These are phyloP conservation scores for Suillia variegata DNA, from an alignment of 2,888 invertebrate species.

Conservation along the genomic window DNA sequence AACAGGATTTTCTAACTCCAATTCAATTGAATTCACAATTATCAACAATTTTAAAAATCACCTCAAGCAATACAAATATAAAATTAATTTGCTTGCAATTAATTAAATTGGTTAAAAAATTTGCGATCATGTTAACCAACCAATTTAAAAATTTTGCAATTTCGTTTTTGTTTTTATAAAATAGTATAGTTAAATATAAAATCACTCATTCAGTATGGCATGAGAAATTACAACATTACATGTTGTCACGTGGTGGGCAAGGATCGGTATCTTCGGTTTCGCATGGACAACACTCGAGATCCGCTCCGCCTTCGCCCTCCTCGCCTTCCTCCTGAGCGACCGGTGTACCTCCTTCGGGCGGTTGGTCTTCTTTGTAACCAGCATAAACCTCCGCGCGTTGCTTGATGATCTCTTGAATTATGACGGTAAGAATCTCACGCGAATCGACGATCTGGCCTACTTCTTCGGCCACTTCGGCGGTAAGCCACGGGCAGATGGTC, in stretches of 20 bases:
- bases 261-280: constrained; percentile 32
- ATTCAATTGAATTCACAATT: too few relatives aligned
- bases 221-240: too few relatives aligned
- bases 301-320: constrained; percentile 34
- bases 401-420: constrained; percentile 78
- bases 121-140: too few relatives aligned
- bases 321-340: constrained; percentile 40
- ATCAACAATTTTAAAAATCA: too few relatives aligned
- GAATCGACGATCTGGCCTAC: constrained; percentile 81
- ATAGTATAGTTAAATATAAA: not conserved
- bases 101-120: too few relatives aligned
- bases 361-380: constrained; percentile 43
- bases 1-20: too few relatives aligned
- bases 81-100: too few relatives aligned
- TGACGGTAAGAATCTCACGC: constrained; percentile 79
- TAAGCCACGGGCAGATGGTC: constrained; percentile 76
- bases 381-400: constrained; percentile 67
- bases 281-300: constrained; percentile 40
- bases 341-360: constrained; percentile 25
- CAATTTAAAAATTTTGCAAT: too few relatives aligned
- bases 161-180: not conserved
- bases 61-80: too few relatives aligned
- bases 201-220: too few relatives aligned
- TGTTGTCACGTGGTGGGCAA: constrained; percentile 7
- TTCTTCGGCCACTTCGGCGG: constrained; percentile 79